phyloP scores from a whole-genome alignment of 2,113 vertebrate genomes.

The Clupea harengus region DNA sequence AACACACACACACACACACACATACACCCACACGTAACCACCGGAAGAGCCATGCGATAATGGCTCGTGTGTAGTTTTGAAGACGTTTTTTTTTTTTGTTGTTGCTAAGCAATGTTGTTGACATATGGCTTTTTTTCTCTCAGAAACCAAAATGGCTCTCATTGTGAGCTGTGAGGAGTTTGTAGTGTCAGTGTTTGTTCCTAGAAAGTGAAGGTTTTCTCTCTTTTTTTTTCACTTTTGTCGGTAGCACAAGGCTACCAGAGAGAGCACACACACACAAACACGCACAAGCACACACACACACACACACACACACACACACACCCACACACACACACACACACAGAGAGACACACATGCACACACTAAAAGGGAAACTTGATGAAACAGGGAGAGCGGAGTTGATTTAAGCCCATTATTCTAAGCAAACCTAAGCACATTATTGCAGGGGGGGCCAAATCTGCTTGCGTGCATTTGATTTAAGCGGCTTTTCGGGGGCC shows the following conservation, averaged over 20 bases:
- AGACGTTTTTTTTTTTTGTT: background rate
- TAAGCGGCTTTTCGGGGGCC: constrained; percentile 39
- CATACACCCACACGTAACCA: background rate
- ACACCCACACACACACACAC: background rate
- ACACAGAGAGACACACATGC: background rate
- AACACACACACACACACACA: constrained; percentile 7
- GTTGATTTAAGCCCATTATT: constrained; percentile 46
- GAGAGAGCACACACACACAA: background rate
- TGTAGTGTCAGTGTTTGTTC: background rate
- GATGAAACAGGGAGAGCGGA: constrained; percentile 39
- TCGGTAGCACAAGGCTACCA: background rate
- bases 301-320: background rate
- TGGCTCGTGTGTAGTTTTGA: background rate
- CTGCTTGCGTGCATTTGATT: constrained; percentile 39
- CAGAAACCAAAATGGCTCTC: background rate
- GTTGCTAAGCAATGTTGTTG: background rate
- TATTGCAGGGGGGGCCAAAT: constrained; percentile 34
- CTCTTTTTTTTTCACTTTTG: background rate
- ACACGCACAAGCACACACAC: background rate
- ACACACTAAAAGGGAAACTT: constrained; percentile 30
- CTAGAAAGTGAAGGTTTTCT: background rate
- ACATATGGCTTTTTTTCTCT: background rate
- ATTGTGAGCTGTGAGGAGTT: background rate
- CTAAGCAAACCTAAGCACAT: constrained; percentile 43
- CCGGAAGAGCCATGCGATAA: background rate